phyloP scores from a whole-genome alignment of 2,797 vertebrate species.

The Acridotheres tristis region DNA sequence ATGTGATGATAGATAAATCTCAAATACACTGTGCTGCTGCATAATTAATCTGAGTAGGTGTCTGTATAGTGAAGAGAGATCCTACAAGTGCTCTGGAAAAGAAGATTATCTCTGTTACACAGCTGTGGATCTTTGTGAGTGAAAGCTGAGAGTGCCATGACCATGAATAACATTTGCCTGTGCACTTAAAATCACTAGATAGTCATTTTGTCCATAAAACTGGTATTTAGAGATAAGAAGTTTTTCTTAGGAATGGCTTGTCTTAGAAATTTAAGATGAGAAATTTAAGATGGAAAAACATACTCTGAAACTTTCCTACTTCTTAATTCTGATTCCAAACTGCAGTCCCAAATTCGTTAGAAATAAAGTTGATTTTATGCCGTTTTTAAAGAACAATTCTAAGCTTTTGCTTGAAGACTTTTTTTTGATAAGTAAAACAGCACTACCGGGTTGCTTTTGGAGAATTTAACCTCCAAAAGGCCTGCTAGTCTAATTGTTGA shows the following conservation, averaged over 20 bases:
- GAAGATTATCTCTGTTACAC: neutral
- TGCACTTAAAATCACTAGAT: neutral
- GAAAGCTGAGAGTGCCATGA: neutral
- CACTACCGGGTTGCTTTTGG: neutral
- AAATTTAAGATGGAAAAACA: neutral
- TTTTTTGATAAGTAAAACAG: neutral
- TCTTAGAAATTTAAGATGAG: neutral
- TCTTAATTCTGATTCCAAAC: neutral
- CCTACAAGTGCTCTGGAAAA: neutral
- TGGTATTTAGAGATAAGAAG: neutral
- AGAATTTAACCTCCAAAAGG: neutral
- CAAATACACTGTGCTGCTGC: neutral
- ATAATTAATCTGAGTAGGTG: neutral
- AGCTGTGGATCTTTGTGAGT: neutral
- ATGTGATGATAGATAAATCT: neutral
- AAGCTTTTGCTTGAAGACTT: neutral
- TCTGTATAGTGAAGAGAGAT: neutral
- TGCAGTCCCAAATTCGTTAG: neutral
- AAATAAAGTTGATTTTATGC: neutral
- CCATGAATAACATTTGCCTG: neutral
- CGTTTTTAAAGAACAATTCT: neutral
- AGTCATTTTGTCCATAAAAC: neutral
- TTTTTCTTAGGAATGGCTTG: neutral
- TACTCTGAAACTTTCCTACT: accelerated
- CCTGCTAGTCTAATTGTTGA: neutral